Base-by-base conservation (phyloP, 2,113 vertebrate genomes). In the Charadrius vociferus region DNA sequence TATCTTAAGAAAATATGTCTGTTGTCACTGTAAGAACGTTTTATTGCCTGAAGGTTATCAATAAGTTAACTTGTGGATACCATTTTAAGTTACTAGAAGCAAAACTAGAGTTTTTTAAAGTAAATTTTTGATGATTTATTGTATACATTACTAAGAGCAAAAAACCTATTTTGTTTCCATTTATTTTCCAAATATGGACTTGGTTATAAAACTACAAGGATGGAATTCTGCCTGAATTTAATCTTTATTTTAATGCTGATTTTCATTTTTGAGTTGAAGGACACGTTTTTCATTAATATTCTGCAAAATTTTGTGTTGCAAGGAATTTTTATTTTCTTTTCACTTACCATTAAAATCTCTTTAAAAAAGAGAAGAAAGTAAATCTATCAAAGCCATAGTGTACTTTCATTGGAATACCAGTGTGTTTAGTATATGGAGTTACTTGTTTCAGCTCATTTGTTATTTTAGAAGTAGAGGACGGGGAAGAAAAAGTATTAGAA, bases 21-120 rank as follows among this genome's bases (percentile, higher is more conserved):
- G 55, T 72, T 78, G 55, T 93, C 59, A 53, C 37, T 67, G 23
- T 78, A 81, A 71, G 68, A 39, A 91, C 83, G 56, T 75, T 88
- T 96, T 93, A 92, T 74, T 90, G 92, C 82, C 29, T 41, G 49
- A 83, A 90, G 89, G 86, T 95, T 96, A 94, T 93, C 87, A 90
- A 45, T 81, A 83, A 86, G 50, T 66, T 94, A 72, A 86, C 75
- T 83, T 90, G 50, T 12, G 78, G 61, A 93, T 92, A 91, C 63
- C 47, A 61, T 96, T 92, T 67, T 37, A 88, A 95, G n/a, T 94
- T 88, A 53, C 49, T 72, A 45, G 47, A 81, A 81, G 43, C 19
- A 81, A 93, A 88, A 74, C 6, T 61, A 29, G 83, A 9, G 8
- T 10, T 81, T 90, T 89, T 86, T 12, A 20, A 88, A 90, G 53